Conservation (phyloP, 2,113 vertebrate genomes). For the Grus americana region DNA sequence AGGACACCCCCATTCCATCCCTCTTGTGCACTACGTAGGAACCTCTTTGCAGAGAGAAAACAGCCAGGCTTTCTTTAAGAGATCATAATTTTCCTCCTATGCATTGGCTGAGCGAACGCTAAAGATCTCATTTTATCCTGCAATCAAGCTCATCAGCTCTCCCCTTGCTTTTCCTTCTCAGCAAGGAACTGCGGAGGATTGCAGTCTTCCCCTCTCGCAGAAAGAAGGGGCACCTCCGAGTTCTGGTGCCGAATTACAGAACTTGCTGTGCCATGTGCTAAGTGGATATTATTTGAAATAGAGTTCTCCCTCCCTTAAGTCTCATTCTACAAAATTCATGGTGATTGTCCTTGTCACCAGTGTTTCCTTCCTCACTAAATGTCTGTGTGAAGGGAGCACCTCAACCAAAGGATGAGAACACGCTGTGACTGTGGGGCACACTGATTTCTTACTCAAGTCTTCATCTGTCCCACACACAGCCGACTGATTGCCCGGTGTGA, state of each 20-base stretch:
- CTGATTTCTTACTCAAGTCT: not conserved
- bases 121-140: not conserved
- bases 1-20: not conserved
- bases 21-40: not conserved
- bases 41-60: not conserved
- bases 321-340: not conserved
- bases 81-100: not conserved
- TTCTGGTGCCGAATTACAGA: not conserved
- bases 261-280: not conserved
- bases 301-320: not conserved
- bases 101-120: not conserved
- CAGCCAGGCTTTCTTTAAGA: not conserved
- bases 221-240: not conserved
- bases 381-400: not conserved
- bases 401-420: not conserved
- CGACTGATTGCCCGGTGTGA: not conserved
- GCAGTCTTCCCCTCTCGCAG: not conserved
- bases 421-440: not conserved
- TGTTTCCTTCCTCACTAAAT: not conserved
- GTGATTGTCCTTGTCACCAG: not conserved
- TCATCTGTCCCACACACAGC: not conserved
- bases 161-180: not conserved
- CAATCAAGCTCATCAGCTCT: not conserved
- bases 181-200: not conserved
- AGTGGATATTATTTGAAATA: not conserved